A percentile compares a stretch with the other conserved stretches of the same genome.
Conservation (phyloP, 2,113 vertebrate species). For the Alaudala cheleensis region DNA sequence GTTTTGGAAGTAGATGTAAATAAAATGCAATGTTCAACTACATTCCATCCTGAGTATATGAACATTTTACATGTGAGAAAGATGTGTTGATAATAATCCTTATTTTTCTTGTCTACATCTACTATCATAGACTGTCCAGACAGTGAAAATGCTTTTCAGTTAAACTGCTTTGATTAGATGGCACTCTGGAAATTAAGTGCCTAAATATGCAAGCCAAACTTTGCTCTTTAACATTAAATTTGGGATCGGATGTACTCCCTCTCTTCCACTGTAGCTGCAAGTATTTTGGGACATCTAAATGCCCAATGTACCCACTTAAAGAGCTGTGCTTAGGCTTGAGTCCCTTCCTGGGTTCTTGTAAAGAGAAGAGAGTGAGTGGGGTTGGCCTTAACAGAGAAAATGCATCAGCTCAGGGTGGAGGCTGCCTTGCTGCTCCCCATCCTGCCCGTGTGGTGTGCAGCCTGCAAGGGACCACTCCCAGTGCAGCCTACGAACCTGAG, state of each 20-base stretch:
- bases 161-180: not conserved
- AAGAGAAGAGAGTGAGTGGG: not conserved
- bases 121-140: not conserved
- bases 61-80: not conserved
- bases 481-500: not conserved
- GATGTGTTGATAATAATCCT: not conserved
- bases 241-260: not conserved
- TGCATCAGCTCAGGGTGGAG: not conserved
- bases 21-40: not conserved
- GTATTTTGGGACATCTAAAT: fast-evolving
- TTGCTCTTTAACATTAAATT: not conserved
- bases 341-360: not conserved
- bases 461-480: not conserved
- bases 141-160: not conserved
- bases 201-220: not conserved
- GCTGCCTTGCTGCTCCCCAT: not conserved
- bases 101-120: not conserved
- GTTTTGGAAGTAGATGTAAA: not conserved
- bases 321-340: not conserved
- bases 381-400: not conserved
- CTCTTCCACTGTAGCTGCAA: not conserved
- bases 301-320: not conserved
- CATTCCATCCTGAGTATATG: not conserved
- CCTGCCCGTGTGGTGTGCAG: fast-evolving
- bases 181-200: not conserved